Conservation (phyloP, 2,797 vertebrate genomes). For the Halcyon leucocephala region DNA sequence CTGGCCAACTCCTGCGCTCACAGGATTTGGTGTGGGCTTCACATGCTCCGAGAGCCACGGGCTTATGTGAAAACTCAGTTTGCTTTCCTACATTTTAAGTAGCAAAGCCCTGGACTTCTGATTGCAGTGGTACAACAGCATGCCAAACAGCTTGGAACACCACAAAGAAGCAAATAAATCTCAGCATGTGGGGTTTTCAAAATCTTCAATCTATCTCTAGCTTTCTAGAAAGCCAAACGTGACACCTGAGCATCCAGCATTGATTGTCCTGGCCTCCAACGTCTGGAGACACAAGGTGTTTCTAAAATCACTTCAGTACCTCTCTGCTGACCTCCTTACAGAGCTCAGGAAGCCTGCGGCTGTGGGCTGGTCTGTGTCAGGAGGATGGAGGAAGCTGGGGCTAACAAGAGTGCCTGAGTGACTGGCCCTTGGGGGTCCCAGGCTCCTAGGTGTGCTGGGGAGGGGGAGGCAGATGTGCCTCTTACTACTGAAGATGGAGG, state of each 20-base stretch:
- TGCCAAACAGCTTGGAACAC: not conserved
- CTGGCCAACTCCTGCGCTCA: not conserved
- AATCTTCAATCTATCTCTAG: not conserved
- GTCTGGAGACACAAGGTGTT: not conserved
- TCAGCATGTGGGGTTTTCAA: not conserved
- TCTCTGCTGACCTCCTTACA: not conserved
- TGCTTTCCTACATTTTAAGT: not conserved
- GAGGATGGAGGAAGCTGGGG: not conserved
- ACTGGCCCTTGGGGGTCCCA: fast-evolving
- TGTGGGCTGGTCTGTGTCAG: fast-evolving
- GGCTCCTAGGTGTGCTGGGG: not conserved
- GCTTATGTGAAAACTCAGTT: not conserved
- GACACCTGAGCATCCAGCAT: not conserved
- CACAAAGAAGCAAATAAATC: not conserved
- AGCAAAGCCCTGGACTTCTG: not conserved
- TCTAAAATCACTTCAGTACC: not conserved
- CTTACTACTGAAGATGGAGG: not conserved
- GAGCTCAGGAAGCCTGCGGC: not conserved
- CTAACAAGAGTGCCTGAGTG: fast-evolving
- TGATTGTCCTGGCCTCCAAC: not conserved
- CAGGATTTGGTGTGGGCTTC: not conserved
- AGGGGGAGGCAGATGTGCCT: not conserved
- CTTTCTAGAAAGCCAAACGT: not conserved
- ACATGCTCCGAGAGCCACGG: fast-evolving
- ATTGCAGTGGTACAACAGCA: fast-evolving